phyloP scores from a whole-genome alignment of 1,140 invertebrate genomes.

The Pararge aegeria region DNA sequence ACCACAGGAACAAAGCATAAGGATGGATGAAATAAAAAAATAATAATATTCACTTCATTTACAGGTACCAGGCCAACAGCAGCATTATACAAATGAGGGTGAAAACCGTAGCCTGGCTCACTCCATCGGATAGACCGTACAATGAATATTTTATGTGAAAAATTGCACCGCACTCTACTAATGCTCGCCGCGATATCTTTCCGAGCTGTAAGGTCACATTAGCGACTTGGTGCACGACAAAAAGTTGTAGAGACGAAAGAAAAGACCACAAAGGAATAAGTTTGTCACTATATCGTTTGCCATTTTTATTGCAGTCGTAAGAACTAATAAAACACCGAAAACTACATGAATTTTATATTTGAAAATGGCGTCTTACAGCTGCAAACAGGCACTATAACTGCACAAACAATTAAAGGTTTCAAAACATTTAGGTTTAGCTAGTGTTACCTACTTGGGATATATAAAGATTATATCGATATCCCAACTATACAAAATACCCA shows the following conservation, averaged over 20 bases:
- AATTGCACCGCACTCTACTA: conserved; percentile 39
- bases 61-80: conserved; percentile 19
- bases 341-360: no score
- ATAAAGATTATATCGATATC: no score
- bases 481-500: no score
- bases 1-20: background rate
- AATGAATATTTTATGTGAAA: conserved; percentile 54
- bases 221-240: background rate
- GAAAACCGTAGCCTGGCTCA: conserved; percentile 22
- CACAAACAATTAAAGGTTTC: no score
- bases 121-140: conserved; percentile 27
- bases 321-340: no score
- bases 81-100: conserved; percentile 36
- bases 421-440: no score
- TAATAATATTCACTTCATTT: conserved; percentile 36
- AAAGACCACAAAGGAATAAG: no score
- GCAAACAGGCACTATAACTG: no score
- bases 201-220: background rate
- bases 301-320: no score
- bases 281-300: no score
- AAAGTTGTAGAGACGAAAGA: background rate
- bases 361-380: no score
- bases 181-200: conserved; percentile 22
- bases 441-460: no score
- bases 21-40: conserved; percentile 29